Percentiles rank a stretch among this genome's conserved stretches.
Evolutionary conservation across 64 coral and sea anemone genomes (phyloP).

Genomic region (Pocillopora damicornis): DNA sequence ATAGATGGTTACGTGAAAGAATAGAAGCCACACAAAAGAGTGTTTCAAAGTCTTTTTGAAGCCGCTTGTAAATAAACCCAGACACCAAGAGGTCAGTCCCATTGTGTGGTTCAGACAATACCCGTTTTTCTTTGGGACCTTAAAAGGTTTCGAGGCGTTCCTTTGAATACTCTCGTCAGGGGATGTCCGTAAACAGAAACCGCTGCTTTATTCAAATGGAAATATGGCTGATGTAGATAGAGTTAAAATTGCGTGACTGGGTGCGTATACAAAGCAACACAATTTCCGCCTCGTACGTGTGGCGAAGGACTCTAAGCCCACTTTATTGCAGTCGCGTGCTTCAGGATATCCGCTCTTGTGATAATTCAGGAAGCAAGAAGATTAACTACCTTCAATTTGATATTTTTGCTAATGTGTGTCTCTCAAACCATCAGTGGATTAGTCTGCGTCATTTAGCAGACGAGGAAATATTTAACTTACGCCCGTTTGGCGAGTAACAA

Average conservation of each 20-base stretch:
- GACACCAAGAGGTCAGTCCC: slow-evolving; percentile 22
- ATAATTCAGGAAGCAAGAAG: not conserved
- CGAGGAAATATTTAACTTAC: not conserved
- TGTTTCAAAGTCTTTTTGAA: not conserved
- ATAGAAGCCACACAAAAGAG: not conserved
- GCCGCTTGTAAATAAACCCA: not conserved
- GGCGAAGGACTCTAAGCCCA: not conserved
- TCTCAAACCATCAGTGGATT: not conserved
- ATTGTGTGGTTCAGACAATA: slow-evolving; percentile 34
- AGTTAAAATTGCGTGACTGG: not conserved
- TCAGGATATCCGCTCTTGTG: not conserved
- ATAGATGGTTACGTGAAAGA: not conserved
- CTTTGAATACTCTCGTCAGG: not conserved
- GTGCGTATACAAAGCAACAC: not conserved
- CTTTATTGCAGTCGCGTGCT: not conserved
- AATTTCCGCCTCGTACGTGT: not conserved
- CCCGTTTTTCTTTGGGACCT: not conserved
- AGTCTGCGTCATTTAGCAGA: not conserved
- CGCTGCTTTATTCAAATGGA: not conserved
- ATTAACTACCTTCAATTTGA: not conserved
- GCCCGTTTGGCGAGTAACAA: not conserved
- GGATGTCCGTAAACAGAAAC: not conserved
- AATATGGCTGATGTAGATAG: not conserved
- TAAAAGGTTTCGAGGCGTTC: not conserved
- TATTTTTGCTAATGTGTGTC: not conserved